These are phyloP conservation scores for Apamea crenata DNA, from an alignment of 2,888 invertebrate species.

Conservation along the genomic window DNA sequence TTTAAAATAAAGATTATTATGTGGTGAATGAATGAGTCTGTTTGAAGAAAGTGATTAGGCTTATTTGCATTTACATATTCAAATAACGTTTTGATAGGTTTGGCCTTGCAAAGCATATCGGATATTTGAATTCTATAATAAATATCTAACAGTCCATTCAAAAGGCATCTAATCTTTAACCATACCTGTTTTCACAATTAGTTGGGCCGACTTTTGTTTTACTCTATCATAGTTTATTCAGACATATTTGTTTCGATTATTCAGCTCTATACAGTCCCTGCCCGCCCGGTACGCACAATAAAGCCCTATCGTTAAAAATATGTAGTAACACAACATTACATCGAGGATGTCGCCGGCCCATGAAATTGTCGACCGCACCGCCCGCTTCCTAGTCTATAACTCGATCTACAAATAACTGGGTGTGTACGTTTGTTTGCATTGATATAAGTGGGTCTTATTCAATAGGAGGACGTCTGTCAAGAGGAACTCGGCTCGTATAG, in stretches of 20 bases:
- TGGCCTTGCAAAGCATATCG: background rate
- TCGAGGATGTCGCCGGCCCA: conserved; percentile 57
- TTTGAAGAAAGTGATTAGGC: conserved; percentile 25
- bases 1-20: conserved; percentile 26
- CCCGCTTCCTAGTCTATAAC: conserved; percentile 58
- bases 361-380: conserved; percentile 59
- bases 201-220: background rate
- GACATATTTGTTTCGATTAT: background rate
- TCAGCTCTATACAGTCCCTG: conserved; percentile 31
- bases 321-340: conserved; percentile 64
- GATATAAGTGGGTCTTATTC: conserved; percentile 28
- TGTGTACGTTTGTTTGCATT: background rate
- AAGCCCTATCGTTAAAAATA: conserved; percentile 56
- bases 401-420: conserved; percentile 30
- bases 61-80: background rate
- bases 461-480: background rate
- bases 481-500: background rate
- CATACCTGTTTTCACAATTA: background rate
- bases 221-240: conserved; percentile 3
- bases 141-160: background rate
- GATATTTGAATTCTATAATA: background rate
- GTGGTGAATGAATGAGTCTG: conserved; percentile 22
- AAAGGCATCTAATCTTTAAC: background rate
- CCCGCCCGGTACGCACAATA: conserved; percentile 39
- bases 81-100: background rate